Conservation (phyloP, 1,140 invertebrate genomes). For the Atopsyche davidsoni region DNA sequence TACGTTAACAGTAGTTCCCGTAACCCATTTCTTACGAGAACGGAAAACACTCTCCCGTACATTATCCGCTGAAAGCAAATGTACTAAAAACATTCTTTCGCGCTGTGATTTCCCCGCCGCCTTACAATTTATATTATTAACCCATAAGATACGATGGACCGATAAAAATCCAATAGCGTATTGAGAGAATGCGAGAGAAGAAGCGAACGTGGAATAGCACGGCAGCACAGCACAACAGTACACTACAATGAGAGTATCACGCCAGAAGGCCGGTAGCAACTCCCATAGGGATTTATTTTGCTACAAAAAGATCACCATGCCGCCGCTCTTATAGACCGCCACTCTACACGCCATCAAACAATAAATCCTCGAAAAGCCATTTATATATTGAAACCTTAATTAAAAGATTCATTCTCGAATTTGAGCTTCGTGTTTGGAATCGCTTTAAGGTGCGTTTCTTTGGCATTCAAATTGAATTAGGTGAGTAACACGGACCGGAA, state of each 20-base stretch:
- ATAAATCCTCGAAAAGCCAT: slow-evolving; percentile 27
- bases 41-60: slow-evolving; percentile 1
- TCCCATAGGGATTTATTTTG: slow-evolving; percentile 28
- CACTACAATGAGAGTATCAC: slow-evolving; percentile 3
- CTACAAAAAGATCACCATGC: slow-evolving; percentile 4
- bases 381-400: slow-evolving; percentile 25
- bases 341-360: slow-evolving; percentile 22
- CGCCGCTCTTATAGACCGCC: slow-evolving; percentile 25
- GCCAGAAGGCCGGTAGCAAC: too few species aligned
- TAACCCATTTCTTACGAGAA: too few species aligned
- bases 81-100: slow-evolving; percentile 10
- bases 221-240: too few species aligned
- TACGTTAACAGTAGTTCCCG: background rate
- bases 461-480: slow-evolving; percentile 11
- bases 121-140: slow-evolving; percentile 27
- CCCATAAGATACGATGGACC: slow-evolving; percentile 19
- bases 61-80: slow-evolving; percentile 11
- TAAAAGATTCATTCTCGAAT: slow-evolving; percentile 21
- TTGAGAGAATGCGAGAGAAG: slow-evolving; percentile 5
- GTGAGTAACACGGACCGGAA: background rate
- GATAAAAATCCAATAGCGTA: slow-evolving; percentile 19
- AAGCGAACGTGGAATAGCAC: slow-evolving; percentile 1
- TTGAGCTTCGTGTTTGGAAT: slow-evolving; percentile 5
- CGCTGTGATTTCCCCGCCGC: slow-evolving; percentile 9
- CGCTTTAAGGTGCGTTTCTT: slow-evolving; percentile 4